Base-by-base conservation (phyloP, 2,888 invertebrate species). In the Entomobrya proxima region DNA sequence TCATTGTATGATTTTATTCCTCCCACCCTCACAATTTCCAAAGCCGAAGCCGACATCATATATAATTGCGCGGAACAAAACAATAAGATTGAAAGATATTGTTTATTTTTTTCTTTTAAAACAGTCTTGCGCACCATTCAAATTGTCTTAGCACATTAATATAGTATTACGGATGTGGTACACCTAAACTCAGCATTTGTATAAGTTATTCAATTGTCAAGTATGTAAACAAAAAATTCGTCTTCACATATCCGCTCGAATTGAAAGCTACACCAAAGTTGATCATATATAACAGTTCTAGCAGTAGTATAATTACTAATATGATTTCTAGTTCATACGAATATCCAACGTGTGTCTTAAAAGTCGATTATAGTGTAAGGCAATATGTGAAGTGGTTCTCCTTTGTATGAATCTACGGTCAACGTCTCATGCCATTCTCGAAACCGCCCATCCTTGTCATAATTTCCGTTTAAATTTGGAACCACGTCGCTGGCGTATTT, bases 351-450 rank as follows among this genome's bases (percentile, higher is more conserved):
- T 58, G 61, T 74, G 61, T 61, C 67, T 87, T 86, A 89, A 94
- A 94, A 98, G 95, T 98, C 98, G 93, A 98, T 96, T 92, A 98
- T 96, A 93, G 98, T 97, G 93, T 98, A 98, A 93, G 98, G 98
- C 94, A 98, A 94, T 94, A 98, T 96, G 92, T 96, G 94, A 92
- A 98, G 94, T 91, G 94, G 93, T 92, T 96, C 95, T 91, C 95
- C 96, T 91, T 96, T 94, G 91, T 94, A 94, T 87, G 96, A 95
- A 91, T 94, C 93, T 91, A 94, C 93, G 90, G 95, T 94, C 89
- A 95, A 94, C 92, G 96, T 95, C 93, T 98, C 95, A 92, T 97
- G 96, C 97, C 98, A 98, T 93, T 97, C 96, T 90, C 95, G 94
- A 94, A 98, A 98, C 72, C 91, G 90, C n/a, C 92, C 92, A 82